Evolutionary conservation across 2,797 vertebrate species (phyloP).

Genomic region (Anisognathus igniventris): DNA sequence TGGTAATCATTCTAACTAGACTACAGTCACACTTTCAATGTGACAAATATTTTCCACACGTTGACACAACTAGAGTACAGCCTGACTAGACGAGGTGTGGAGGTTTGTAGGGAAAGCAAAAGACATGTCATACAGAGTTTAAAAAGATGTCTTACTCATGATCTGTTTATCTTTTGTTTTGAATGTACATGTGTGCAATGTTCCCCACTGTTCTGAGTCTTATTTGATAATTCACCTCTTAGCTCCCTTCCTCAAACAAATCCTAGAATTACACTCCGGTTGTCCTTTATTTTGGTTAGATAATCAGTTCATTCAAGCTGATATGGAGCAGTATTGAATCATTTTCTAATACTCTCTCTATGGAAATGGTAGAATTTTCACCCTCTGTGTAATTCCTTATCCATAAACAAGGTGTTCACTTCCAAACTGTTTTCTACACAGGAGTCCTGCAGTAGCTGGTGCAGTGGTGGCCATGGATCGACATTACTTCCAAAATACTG

Average conservation of each 20-base stretch:
- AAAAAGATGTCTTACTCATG: neutral
- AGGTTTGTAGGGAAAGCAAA: neutral
- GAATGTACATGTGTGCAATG: neutral
- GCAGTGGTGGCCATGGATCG: conserved; percentile 82
- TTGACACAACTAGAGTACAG: neutral
- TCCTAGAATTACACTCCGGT: neutral
- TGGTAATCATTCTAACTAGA: neutral
- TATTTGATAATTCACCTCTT: neutral
- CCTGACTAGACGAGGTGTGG: neutral
- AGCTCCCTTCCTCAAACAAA: neutral
- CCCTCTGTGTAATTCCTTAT: neutral
- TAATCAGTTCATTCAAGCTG: neutral
- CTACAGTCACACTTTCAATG: neutral
- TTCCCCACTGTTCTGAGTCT: neutral
- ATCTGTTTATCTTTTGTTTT: neutral
- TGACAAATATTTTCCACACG: neutral
- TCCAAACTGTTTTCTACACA: conserved; percentile 35
- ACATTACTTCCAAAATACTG: conserved; percentile 87
- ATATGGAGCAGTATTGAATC: neutral
- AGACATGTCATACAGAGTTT: neutral
- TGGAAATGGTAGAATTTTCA: neutral
- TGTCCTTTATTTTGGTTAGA: neutral
- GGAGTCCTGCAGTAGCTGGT: conserved; percentile 83
- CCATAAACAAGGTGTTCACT: neutral
- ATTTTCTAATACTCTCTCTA: neutral